phyloP scores from a whole-genome alignment of 2,797 vertebrate species.

The Kryptolebias ocellatus region DNA sequence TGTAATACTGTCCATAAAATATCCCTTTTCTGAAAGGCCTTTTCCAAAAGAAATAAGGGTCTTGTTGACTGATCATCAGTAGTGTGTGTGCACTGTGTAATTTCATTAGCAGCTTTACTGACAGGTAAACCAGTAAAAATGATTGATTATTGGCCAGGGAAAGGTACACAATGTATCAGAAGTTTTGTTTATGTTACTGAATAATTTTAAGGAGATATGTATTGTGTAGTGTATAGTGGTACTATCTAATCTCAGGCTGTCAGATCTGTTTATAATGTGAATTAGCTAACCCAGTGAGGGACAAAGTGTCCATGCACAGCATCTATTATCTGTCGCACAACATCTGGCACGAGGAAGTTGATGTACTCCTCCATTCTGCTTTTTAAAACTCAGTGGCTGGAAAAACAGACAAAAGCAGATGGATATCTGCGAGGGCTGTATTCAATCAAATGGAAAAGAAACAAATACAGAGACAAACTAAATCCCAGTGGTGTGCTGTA shows the following conservation, averaged over 20 bases:
- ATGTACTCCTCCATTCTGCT: constrained; percentile 64
- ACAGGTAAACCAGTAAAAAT: constrained; percentile 11
- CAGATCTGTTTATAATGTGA: constrained; percentile 71
- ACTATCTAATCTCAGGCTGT: constrained; percentile 67
- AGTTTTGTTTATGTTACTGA: constrained; percentile 1
- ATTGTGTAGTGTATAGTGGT: not conserved
- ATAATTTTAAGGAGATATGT: not conserved
- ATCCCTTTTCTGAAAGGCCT: constrained; percentile 33
- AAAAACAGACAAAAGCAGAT: constrained; percentile 60
- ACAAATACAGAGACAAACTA: constrained; percentile 31
- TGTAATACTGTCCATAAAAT: constrained; percentile 45
- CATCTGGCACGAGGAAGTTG: constrained; percentile 75
- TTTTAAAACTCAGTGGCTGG: constrained; percentile 68
- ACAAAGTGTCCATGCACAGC: constrained; percentile 60
- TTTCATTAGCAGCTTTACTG: constrained; percentile 17
- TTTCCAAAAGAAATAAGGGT: constrained; percentile 17
- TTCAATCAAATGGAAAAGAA: constrained; percentile 60
- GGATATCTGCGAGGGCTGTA: constrained; percentile 64
- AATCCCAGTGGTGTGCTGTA: constrained; percentile 48
- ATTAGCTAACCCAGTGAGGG: constrained; percentile 59
- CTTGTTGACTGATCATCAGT: constrained; percentile 29
- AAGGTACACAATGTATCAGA: not conserved
- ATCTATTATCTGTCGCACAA: constrained; percentile 80
- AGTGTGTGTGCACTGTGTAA: constrained; percentile 8
- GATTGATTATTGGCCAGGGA: constrained; percentile 15